Evolutionary conservation across 2,113 vertebrate genomes (phyloP).

Genomic region (Elephas maximus): DNA sequence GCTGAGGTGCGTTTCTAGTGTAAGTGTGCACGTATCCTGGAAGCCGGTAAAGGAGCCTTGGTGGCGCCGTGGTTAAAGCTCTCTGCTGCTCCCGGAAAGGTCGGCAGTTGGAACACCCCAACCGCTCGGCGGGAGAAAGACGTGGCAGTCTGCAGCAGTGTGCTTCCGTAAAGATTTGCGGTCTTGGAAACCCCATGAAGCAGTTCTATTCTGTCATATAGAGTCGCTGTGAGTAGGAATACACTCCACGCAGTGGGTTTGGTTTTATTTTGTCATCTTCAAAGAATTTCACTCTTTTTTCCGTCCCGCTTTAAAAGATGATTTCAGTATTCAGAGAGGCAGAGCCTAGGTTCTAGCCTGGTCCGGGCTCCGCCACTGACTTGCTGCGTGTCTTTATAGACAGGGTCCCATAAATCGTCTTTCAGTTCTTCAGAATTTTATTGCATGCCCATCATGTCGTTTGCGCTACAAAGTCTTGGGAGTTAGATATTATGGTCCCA

Average conservation of each 20-base stretch:
- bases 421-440: background rate
- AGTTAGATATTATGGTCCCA: background rate
- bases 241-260: too few species aligned
- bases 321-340: slow-evolving; percentile 1
- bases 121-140: too few species aligned
- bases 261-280: background rate
- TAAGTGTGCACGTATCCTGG: background rate
- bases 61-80: too few species aligned
- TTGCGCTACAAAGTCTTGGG: background rate
- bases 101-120: too few species aligned
- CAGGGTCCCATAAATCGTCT: background rate
- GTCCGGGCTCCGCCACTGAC: background rate
- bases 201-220: too few species aligned
- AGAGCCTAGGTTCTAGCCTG: background rate
- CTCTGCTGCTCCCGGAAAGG: too few species aligned
- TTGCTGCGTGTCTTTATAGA: background rate
- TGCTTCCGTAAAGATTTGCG: too few species aligned
- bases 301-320: background rate
- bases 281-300: background rate
- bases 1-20: background rate
- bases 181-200: too few species aligned
- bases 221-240: too few species aligned
- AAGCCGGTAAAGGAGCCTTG: too few species aligned
- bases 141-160: too few species aligned
- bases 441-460: background rate